Base-by-base conservation (phyloP, 1,140 invertebrate genomes). In the Calliphora vicina region DNA sequence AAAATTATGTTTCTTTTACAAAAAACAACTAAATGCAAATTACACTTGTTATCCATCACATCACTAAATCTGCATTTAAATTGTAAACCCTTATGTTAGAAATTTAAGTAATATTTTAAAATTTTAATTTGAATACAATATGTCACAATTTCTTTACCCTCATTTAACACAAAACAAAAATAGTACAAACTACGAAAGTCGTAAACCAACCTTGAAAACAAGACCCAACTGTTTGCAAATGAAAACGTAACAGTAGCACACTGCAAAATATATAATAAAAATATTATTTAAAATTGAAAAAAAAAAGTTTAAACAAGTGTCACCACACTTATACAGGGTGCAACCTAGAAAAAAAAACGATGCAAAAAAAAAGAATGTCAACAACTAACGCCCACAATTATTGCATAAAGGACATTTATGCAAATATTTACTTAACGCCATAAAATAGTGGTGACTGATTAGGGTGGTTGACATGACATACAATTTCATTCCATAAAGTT, bases 391-490 rank as follows among this genome's bases (percentile, higher is more conserved):
- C 73, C 73, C 73, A 76, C 73, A 76, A 76, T 76, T 35, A 76
- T n/a, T 76, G 73, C 72, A 57, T 57, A 35, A 76, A 76, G 73
- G 27, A 25, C 27, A 76, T 42, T n/a, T 42, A 76, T 42, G 73
- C 29, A 76, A 76, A 76, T 76, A 76, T 76, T 76, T 76, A 76
- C 20, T 76, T 10, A 76, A 76, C 73, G 73, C 73, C 73, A 42
- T 76, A 35, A 57, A 76, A 35, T 76, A 42, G 73, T 76, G 73
- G 73, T 76, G 73, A 42, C 73, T 42, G 73, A 76, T 76, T 76
- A n/a, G 27, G 27, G 35, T 25, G 29, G 35, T 35, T 76, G 27
- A 76, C n/a, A 12, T 35, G 17, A 17, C 73, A 76, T 57, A 42
- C 35, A 35, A 76, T 35, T 42, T 35, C 15, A 17, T 35, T 76